A percentile compares a stretch with the other conserved stretches of the same genome.
phyloP scores from a whole-genome alignment of 1,140 invertebrate species.

The Homalodisca vitripennis region DNA sequence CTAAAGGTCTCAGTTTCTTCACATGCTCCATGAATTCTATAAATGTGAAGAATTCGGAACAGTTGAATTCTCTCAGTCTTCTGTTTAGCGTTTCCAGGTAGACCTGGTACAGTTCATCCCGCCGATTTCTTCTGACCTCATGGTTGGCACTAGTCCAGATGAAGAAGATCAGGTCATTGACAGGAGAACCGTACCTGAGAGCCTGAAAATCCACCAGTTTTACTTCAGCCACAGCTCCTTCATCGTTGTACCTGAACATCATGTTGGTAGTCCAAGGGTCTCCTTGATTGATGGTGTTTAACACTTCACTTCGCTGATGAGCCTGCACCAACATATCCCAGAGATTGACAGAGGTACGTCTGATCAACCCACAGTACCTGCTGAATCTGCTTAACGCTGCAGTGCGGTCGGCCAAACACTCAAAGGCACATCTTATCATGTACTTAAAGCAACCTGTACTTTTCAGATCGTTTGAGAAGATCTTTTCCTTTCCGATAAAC shows the following conservation, averaged over 20 bases:
- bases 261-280: too few species aligned
- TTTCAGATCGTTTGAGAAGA: not conserved
- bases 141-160: not conserved
- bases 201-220: constrained; percentile 33
- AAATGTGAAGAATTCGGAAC: not conserved
- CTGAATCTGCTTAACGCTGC: not conserved
- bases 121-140: constrained; percentile 10
- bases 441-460: not conserved
- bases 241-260: constrained; percentile 31
- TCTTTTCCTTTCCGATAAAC: not conserved
- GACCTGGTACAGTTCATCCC: not conserved
- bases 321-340: not conserved
- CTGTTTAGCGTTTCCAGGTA: constrained; percentile 17
- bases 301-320: constrained; percentile 37
- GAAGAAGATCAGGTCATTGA: constrained; percentile 7
- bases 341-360: not conserved
- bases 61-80: not conserved
- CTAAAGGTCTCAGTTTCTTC: too few species aligned
- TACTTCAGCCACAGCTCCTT: not conserved
- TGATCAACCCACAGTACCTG: not conserved
- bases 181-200: not conserved
- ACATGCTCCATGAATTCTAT: not conserved
- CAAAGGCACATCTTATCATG: not conserved
- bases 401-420: not conserved
- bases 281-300: constrained; percentile 50